A percentile compares a stretch with the other conserved stretches of the same genome.
Evolutionary conservation across 2,797 vertebrate genomes (phyloP).

Genomic region (Chelidonichthys spinosus): DNA sequence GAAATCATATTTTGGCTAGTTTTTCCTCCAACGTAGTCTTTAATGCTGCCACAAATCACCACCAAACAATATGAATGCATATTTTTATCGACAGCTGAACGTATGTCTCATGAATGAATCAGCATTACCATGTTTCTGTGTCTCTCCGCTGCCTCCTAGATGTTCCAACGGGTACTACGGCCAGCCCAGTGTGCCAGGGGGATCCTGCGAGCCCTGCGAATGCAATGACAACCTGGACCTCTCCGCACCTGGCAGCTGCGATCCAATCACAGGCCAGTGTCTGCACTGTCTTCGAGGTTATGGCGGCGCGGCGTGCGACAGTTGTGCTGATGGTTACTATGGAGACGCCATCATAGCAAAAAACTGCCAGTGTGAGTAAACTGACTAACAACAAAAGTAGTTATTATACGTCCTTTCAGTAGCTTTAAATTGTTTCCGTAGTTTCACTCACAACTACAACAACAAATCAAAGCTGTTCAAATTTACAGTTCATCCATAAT

Average conservation of each 20-base stretch:
- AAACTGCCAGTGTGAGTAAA: constrained; percentile 93
- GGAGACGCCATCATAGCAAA: constrained; percentile 90
- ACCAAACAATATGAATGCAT: background rate
- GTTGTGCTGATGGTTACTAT: constrained; percentile 92
- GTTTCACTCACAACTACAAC: background rate
- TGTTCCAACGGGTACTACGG: constrained; percentile 95
- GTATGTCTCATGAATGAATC: background rate
- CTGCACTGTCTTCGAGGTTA: constrained; percentile 92
- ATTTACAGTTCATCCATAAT: background rate
- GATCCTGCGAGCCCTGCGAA: constrained; percentile 89
- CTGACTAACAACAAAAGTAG: background rate
- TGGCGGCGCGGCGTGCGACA: constrained; percentile 88
- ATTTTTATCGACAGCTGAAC: background rate
- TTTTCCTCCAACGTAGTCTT: background rate
- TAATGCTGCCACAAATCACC: too few species aligned
- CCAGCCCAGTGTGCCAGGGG: constrained; percentile 87
- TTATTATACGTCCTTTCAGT: background rate
- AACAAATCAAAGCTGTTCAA: too few species aligned
- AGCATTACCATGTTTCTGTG: background rate
- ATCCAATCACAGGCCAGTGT: constrained; percentile 93
- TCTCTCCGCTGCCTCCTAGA: constrained; percentile 75
- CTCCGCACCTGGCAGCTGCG: constrained; percentile 89
- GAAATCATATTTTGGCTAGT: background rate
- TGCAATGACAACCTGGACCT: constrained; percentile 95
- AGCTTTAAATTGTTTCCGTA: background rate